A percentile compares a stretch with the other conserved stretches of the same genome.
Evolutionary conservation across 2,113 vertebrate genomes (phyloP).

Genomic region (Uropsilus gracilis): DNA sequence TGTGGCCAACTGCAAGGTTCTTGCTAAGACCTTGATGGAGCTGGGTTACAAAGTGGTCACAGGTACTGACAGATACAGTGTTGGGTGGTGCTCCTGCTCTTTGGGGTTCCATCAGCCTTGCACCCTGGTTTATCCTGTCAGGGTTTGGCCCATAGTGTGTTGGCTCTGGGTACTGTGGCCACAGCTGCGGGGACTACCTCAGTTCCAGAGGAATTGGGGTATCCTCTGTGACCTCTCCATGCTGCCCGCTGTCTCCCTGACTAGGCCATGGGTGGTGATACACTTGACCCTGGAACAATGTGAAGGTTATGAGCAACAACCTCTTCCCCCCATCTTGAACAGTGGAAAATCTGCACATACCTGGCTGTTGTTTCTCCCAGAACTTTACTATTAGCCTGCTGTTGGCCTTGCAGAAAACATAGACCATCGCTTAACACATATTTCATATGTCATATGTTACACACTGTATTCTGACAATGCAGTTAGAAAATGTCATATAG

Average conservation of each 20-base stretch:
- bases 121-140: neutral
- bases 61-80: slow-evolving; percentile 81
- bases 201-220: too few relatives aligned
- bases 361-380: neutral
- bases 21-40: slow-evolving; percentile 85
- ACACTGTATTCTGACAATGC: neutral
- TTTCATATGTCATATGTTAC: neutral
- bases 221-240: neutral
- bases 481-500: neutral
- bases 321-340: too few relatives aligned
- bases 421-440: neutral
- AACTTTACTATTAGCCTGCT: too few relatives aligned
- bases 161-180: neutral
- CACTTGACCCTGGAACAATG: neutral
- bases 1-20: slow-evolving; percentile 91
- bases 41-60: slow-evolving; percentile 95
- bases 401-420: neutral
- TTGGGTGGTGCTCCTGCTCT: neutral
- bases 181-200: neutral
- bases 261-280: neutral
- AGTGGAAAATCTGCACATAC: too few relatives aligned
- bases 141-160: neutral
- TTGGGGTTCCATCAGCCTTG: accelerated
- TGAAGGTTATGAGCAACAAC: neutral
- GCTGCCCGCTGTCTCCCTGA: neutral